phyloP scores from a whole-genome alignment of 2,113 vertebrate species.

The Spermophilus dauricus region DNA sequence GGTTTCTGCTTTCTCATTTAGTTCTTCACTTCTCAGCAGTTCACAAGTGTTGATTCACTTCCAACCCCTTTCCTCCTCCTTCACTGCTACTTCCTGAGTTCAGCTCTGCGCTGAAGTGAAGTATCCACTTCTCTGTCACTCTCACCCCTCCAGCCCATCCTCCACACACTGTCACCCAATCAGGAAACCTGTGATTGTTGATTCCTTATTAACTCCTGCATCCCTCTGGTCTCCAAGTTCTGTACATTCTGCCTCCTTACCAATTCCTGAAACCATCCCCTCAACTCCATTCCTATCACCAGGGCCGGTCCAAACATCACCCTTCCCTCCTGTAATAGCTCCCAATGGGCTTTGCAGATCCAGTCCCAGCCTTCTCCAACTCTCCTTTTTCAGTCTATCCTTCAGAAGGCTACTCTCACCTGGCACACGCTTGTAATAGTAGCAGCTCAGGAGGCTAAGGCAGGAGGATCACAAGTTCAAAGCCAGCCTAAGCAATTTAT shows the following conservation, averaged over 20 bases:
- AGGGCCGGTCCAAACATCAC: neutral
- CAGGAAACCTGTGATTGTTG: neutral
- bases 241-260: neutral
- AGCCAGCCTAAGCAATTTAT: no score
- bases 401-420: neutral
- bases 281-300: neutral
- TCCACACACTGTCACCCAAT: neutral
- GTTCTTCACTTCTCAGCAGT: neutral
- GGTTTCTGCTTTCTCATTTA: neutral
- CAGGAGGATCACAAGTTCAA: no score
- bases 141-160: neutral
- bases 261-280: neutral
- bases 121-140: neutral
- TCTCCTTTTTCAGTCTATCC: neutral
- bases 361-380: neutral
- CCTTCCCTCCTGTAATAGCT: neutral
- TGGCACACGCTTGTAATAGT: no score
- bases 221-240: neutral
- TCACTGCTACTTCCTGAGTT: accelerated
- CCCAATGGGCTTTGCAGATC: neutral
- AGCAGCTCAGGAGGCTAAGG: no score
- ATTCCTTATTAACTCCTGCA: neutral
- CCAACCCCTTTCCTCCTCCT: neutral
- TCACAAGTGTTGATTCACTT: accelerated
- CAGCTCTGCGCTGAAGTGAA: neutral